Evolutionary conservation across 2,797 vertebrate species (phyloP).

Genomic region (Leptodactylus fallax): DNA sequence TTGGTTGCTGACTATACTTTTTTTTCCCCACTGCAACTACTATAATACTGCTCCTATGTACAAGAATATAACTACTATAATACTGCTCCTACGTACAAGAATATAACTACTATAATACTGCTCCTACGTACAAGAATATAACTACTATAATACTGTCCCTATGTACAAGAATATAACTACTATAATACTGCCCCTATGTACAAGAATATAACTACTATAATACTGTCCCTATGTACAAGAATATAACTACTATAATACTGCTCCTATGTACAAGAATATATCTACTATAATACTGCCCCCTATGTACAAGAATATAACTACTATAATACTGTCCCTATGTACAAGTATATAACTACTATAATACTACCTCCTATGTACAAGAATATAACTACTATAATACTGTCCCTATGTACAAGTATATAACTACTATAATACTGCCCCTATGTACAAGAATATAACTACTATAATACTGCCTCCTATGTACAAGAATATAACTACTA

Average conservation of each 20-base stretch:
- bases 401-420: neutral
- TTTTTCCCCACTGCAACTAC: too few relatives aligned
- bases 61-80: too few relatives aligned
- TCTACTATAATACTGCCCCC: neutral
- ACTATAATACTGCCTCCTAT: neutral
- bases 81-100: too few relatives aligned
- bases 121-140: too few relatives aligned
- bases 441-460: slow-evolving; percentile 2
- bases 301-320: slow-evolving; percentile 8
- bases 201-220: slow-evolving; percentile 3
- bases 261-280: neutral
- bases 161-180: neutral
- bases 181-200: neutral
- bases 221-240: neutral
- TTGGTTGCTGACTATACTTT: too few relatives aligned
- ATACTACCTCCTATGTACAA: neutral
- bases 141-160: neutral
- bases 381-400: slow-evolving; percentile 9
- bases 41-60: too few relatives aligned
- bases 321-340: neutral
- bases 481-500: slow-evolving; percentile 2
- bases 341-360: neutral
- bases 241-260: neutral
- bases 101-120: too few relatives aligned
- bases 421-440: slow-evolving; percentile 5